Evolutionary conservation across 2,797 vertebrate species (phyloP), one percentile per base, ranked within the genome.

Genomic region (Molossus molossus): DNA sequence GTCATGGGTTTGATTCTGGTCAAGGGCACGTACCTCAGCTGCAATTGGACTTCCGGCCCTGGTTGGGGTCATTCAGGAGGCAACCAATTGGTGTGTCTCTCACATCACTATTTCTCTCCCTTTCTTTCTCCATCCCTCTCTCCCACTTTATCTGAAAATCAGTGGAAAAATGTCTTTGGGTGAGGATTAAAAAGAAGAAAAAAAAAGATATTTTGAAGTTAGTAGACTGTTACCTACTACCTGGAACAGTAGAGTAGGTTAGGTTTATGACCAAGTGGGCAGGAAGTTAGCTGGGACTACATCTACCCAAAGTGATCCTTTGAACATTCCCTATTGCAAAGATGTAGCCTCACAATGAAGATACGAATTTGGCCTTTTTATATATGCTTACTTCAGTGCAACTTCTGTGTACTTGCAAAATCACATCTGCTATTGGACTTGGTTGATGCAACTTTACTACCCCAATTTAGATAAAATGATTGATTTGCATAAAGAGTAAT

Each of bases 401-500:
- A 80, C 21, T 58, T 84, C 11, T 21, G 13, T 73, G 50, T 85
- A 4, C 14, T 64, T 55, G 6, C 11, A 75, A 58, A 58, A 53
- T 95, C 12, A 82, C 29, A 57, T 53, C 58, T 33, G 58, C 53
- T 86, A 17, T 90, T 87, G 76, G 76, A 55, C 45, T 65, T 57
- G 53, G 13, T 60, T 72, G 33, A 48, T 84, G 17, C 3, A 65
- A 4, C 33, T 84, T 40, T 83, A 0, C 40, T 77, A 0, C 83
- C 58, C 27, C 25, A 80, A 60, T 62, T 69, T 70, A 81, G 45
- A 82, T 93, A 70, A 95, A 87, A 81, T 90, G 27, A 90, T 23
- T 90, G 62, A 60, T 64, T 95, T 92, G 53, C 33, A 20, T 76
- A 53, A 67, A 87, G 58, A 91, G 29, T 75, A 23, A 33, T 62